Percentiles rank a stretch among this genome's conserved stretches.
phyloP scores from a whole-genome alignment of 1,140 invertebrate species.

The Frieseomelitta varia region DNA sequence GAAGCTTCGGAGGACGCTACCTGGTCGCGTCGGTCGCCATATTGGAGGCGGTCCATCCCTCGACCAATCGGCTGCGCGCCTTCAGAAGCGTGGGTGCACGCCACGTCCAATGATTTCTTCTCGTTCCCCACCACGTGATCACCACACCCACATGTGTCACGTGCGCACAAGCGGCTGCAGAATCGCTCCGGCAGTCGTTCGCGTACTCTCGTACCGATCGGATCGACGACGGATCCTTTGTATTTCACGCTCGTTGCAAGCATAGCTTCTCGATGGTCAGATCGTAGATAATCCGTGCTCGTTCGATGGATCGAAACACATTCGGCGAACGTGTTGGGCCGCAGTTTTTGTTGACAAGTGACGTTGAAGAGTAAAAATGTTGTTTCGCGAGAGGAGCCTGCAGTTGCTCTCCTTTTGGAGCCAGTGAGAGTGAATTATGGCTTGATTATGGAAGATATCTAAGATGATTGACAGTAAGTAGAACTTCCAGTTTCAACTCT shows the following conservation, averaged over 20 bases:
- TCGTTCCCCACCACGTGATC: constrained; percentile 54
- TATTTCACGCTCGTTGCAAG: fast-evolving
- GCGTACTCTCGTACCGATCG: constrained; percentile 64
- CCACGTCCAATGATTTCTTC: constrained; percentile 71
- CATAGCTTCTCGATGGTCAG: too few relatives aligned
- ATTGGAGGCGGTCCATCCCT: constrained; percentile 75
- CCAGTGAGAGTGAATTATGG: not conserved
- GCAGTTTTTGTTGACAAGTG: not conserved
- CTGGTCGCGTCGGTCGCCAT: constrained; percentile 72
- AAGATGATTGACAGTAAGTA: not conserved
- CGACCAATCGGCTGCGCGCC: constrained; percentile 70
- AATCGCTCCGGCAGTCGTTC: constrained; percentile 68
- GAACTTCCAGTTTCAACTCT: too few relatives aligned
- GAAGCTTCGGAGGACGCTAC: not conserved
- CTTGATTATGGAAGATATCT: not conserved
- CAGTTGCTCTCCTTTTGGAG: too few relatives aligned
- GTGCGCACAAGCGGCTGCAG: constrained; percentile 75
- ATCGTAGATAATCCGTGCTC: too few relatives aligned
- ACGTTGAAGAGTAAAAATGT: too few relatives aligned
- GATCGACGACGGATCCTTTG: not conserved
- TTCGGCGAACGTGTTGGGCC: too few relatives aligned
- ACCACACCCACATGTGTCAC: constrained; percentile 67
- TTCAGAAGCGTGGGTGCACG: constrained; percentile 70
- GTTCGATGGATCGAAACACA: too few relatives aligned
- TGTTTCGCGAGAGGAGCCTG: too few relatives aligned